A percentile compares a stretch with the other conserved stretches of the same genome.
Evolutionary conservation across 2,797 vertebrate genomes (phyloP).

Genomic region (Galagoides demidoff): DNA sequence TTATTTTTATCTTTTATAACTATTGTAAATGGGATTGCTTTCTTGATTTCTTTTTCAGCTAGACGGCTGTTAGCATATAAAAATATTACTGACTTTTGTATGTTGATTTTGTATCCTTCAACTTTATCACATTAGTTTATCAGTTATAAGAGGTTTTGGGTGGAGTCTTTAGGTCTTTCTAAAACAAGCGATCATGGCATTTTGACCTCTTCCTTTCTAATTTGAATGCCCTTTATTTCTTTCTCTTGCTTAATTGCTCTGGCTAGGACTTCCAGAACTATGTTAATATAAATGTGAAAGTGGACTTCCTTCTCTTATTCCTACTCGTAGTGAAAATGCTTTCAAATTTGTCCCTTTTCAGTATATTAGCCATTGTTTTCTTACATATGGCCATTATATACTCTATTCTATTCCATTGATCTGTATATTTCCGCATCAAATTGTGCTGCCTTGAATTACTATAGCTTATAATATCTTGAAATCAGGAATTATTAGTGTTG

Average conservation of each 20-base stretch:
- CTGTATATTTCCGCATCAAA: background rate
- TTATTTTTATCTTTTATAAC: background rate
- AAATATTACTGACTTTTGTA: background rate
- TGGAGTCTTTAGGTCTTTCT: background rate
- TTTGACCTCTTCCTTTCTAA: background rate
- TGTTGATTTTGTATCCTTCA: background rate
- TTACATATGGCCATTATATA: background rate
- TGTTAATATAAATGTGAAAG: background rate
- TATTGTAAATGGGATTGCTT: background rate
- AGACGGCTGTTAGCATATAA: background rate
- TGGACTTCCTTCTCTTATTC: background rate
- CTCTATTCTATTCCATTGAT: background rate
- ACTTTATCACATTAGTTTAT: background rate
- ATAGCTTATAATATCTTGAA: background rate
- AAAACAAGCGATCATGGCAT: background rate
- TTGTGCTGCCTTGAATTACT: background rate
- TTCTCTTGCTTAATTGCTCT: background rate
- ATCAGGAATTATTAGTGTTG: background rate
- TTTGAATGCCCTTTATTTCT: background rate
- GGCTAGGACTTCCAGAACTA: background rate
- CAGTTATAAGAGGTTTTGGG: background rate
- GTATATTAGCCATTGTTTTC: background rate
- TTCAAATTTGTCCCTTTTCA: background rate
- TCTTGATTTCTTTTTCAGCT: background rate
- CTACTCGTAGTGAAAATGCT: background rate